Conservation (phyloP, 2,888 invertebrate genomes). For the Desoria tigrina region DNA sequence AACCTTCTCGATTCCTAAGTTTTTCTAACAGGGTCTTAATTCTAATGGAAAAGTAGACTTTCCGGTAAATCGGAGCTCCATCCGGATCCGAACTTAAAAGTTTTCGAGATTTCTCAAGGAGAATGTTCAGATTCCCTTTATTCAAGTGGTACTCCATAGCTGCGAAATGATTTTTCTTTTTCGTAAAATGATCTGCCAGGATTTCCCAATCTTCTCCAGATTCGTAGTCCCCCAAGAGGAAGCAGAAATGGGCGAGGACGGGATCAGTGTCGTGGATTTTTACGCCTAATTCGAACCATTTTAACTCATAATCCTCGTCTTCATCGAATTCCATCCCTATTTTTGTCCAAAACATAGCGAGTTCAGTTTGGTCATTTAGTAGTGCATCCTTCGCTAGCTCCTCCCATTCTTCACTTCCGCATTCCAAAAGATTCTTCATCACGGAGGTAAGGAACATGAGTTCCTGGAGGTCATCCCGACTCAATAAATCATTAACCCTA, state of each 20-base stretch:
- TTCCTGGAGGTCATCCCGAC: conserved; percentile 34
- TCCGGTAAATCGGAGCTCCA: conserved; percentile 32
- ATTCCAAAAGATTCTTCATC: conserved; percentile 35
- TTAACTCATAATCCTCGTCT: background rate
- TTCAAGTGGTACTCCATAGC: conserved; percentile 39
- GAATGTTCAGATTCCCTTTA: conserved; percentile 22
- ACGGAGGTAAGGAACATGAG: conserved; percentile 37
- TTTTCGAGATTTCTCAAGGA: conserved; percentile 29
- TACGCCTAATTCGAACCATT: conserved; percentile 42
- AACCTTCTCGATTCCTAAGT: conserved; percentile 3
- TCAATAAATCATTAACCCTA: conserved; percentile 35
- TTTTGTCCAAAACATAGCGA: conserved; percentile 48
- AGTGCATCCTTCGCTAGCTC: conserved; percentile 33
- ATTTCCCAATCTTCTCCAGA: conserved; percentile 28
- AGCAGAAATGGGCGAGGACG: conserved; percentile 42
- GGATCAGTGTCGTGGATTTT: conserved; percentile 33
- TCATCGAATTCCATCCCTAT: conserved; percentile 27
- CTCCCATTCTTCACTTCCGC: conserved; percentile 30
- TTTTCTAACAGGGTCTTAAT: conserved; percentile 30
- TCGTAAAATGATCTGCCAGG: conserved; percentile 31
- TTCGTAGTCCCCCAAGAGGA: conserved; percentile 31
- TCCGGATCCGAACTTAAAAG: conserved; percentile 23
- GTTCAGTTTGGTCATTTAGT: conserved; percentile 31
- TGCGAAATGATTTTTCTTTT: conserved; percentile 34
- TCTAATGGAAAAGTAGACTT: conserved; percentile 33